Percentiles rank a stretch among this genome's conserved stretches.
Evolutionary conservation across 1,140 invertebrate genomes (phyloP).

Genomic region (Ostrea edulis): DNA sequence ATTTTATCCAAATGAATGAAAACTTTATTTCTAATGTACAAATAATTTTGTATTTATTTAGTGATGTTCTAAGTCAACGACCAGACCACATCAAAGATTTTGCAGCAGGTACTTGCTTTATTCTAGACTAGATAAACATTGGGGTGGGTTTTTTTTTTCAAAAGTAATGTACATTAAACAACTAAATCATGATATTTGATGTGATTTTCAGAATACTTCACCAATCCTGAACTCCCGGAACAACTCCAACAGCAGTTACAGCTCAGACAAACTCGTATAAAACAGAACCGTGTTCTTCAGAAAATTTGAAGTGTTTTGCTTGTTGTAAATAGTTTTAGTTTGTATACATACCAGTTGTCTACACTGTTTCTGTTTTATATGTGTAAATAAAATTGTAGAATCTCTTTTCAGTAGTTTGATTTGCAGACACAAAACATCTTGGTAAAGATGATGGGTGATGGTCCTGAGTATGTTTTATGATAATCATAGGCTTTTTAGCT

Average conservation of each 20-base stretch:
- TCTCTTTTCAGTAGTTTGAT: not conserved
- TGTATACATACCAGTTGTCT: not conserved
- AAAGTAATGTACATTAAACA: not conserved
- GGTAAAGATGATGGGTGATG: too few species aligned
- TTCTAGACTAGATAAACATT: too few species aligned
- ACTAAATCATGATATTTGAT: not conserved
- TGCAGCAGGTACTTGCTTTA: constrained; percentile 71
- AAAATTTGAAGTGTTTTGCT: constrained; percentile 60
- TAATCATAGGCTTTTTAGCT: too few species aligned
- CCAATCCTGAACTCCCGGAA: constrained; percentile 68
- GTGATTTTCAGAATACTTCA: constrained; percentile 74
- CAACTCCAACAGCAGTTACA: constrained; percentile 71
- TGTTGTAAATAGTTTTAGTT: not conserved
- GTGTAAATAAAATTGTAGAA: not conserved
- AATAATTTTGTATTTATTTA: constrained; percentile 60
- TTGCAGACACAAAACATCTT: not conserved
- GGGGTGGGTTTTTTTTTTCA: not conserved
- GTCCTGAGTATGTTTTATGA: too few species aligned
- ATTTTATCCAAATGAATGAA: too few species aligned
- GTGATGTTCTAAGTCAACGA: constrained; percentile 71
- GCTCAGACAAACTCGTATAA: constrained; percentile 67
- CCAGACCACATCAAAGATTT: constrained; percentile 77
- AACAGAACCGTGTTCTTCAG: constrained; percentile 74
- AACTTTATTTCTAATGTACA: not conserved
- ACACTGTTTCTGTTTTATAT: not conserved